These are phyloP conservation scores for Bubalus kerabau DNA, from an alignment of 2,113 vertebrate species.

Conservation along the genomic window DNA sequence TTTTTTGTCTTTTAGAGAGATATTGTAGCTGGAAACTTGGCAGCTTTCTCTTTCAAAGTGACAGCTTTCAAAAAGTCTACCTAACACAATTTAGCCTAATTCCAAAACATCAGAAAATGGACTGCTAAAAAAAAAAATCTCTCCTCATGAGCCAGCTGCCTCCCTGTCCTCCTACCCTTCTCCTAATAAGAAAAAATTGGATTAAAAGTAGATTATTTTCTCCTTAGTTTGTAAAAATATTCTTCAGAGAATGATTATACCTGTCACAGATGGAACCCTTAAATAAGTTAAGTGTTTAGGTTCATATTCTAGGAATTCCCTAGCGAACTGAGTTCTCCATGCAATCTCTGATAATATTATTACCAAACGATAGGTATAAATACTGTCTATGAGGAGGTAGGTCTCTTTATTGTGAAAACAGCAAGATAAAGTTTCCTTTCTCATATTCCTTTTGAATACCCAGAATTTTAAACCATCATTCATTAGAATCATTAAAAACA, in stretches of 20 bases:
- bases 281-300: slow-evolving; percentile 58
- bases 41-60: slow-evolving; percentile 45
- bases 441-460: background rate
- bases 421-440: background rate
- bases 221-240: slow-evolving; percentile 56
- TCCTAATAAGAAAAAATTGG: slow-evolving; percentile 36
- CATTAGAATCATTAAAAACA: background rate
- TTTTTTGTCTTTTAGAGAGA: background rate
- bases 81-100: slow-evolving; percentile 59
- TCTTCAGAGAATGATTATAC: slow-evolving; percentile 66
- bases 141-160: background rate
- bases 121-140: slow-evolving; percentile 16
- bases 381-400: background rate
- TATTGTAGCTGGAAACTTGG: slow-evolving; percentile 15
- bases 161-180: background rate
- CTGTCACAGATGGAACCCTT: slow-evolving; percentile 60
- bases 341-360: slow-evolving; percentile 34
- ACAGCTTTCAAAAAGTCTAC: slow-evolving; percentile 62
- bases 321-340: slow-evolving; percentile 2
- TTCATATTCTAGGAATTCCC: slow-evolving; percentile 46
- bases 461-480: background rate
- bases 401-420: background rate
- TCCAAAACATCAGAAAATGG: slow-evolving; percentile 48
- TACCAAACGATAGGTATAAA: background rate
- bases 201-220: slow-evolving; percentile 49